These are phyloP conservation scores for Ameiurus melas DNA, from an alignment of 2,113 vertebrate genomes.

Conservation along the genomic window DNA sequence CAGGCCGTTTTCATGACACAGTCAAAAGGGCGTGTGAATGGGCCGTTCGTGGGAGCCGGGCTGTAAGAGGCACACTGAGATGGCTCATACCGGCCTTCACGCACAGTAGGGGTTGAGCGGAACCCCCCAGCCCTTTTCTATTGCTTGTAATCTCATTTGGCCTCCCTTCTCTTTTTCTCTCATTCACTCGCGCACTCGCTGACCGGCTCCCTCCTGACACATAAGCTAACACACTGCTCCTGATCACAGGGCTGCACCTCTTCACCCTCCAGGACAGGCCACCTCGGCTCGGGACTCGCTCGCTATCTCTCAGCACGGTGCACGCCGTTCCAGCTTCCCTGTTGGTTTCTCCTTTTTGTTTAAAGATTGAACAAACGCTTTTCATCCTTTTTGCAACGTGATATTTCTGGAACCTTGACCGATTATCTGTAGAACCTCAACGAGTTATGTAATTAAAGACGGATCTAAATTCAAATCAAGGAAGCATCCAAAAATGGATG, in stretches of 20 bases:
- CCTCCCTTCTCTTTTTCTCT: conserved; percentile 78
- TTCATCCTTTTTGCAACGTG: not conserved
- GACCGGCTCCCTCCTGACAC: conserved; percentile 68
- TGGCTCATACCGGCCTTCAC: conserved; percentile 81
- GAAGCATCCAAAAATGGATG: not conserved
- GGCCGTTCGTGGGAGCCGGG: conserved; percentile 85
- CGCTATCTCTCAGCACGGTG: not conserved
- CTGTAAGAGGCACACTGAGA: conserved; percentile 74
- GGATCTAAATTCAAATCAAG: not conserved
- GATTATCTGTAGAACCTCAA: not conserved
- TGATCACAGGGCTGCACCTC: conserved; percentile 39
- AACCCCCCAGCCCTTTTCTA: conserved; percentile 87
- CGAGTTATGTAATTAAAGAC: not conserved
- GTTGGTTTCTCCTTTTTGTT: not conserved
- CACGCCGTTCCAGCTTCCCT: not conserved
- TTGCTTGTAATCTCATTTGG: conserved; percentile 90
- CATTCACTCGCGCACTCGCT: conserved; percentile 65
- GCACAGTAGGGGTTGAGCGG: conserved; percentile 94
- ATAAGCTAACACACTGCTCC: conserved; percentile 47
- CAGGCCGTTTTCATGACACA: conserved; percentile 81
- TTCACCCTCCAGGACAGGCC: conserved; percentile 22
- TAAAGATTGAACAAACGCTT: not conserved
- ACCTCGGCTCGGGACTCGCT: not conserved
- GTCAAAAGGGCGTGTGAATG: conserved; percentile 99
- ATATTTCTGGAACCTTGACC: not conserved